Conservation (phyloP, 2,113 vertebrate species). For the Sclerurus mexicanus region DNA sequence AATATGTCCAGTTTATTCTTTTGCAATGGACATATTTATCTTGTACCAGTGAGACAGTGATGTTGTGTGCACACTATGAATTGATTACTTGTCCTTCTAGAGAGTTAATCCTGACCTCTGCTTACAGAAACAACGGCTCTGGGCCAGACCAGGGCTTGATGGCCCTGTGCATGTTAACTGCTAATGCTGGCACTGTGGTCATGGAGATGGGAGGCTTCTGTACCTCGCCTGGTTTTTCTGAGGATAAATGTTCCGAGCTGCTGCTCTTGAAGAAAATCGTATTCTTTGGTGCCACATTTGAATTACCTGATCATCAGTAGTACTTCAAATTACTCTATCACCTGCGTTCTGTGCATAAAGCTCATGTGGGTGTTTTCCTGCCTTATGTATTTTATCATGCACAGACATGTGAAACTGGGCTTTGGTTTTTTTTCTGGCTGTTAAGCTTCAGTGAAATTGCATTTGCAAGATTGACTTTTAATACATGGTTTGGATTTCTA, state of each 20-base stretch:
- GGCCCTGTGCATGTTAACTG: neutral
- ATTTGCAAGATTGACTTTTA: neutral
- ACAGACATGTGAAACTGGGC: neutral
- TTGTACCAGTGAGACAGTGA: neutral
- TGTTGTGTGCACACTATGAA: neutral
- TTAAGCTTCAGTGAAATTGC: neutral
- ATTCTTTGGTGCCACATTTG: neutral
- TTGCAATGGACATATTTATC: neutral
- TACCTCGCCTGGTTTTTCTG: neutral
- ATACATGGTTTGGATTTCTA: neutral
- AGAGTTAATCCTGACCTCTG: neutral
- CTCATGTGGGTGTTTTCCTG: neutral
- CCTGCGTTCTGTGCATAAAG: neutral
- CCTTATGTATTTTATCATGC: rapidly evolving
- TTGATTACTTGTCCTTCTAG: neutral
- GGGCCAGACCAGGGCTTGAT: neutral
- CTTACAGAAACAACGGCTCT: neutral
- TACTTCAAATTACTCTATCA: neutral
- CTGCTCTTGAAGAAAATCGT: neutral
- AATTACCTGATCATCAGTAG: neutral
- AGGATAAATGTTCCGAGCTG: neutral
- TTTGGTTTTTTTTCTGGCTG: neutral
- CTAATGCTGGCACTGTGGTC: neutral
- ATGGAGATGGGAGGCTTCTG: neutral
- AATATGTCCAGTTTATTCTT: neutral